Base-by-base conservation (phyloP, 2,113 vertebrate genomes). In the Perca flavescens region DNA sequence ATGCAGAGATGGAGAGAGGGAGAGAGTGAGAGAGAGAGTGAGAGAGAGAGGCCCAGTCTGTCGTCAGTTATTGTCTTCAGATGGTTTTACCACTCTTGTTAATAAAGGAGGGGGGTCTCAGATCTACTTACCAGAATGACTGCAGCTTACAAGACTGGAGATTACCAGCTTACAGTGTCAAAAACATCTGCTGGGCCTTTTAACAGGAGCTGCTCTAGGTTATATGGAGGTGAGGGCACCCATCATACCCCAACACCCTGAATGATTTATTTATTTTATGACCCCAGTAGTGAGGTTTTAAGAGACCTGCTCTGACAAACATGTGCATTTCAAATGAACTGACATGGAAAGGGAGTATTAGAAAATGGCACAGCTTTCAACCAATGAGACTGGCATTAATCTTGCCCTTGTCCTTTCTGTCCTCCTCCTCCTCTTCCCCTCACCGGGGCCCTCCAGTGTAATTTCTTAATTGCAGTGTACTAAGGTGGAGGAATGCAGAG, bases 11-110 rank as follows among this genome's bases (percentile, higher is more conserved):
- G 75, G 87, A 63, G 83, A 28, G 28, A 28, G 28, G 2, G 28
- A 28, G 73, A 71, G 86, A 46, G 95, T 16, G 13, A 28, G 77
- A 47, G 54, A 34, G 67, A 56, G 71, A 64, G 65, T 28, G 70
- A 68, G 65, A 60, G 60, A 74, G 74, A 68, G 86, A 43, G 95
- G 95, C 95, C 94, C 94, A 86, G 94, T 93, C 95, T 96, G 96
- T 93, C 80, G 96, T 92, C 95, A 88, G 94, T 97, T 97, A 97
- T 97, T 97, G 96, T 97, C 96, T 97, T 96, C 96, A 96, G 96
- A 97, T 96, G 96, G 96, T 96, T 97, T 96, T 96, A 96, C 96
- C 96, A 97, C 96, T 97, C 96, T 95, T 96, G 96, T 96, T 98
- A 98, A 98, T 98, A 97, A 98, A 96, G 95, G 74, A 71, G 86